Percentiles rank a stretch among this genome's conserved stretches.
These are phyloP conservation scores for Drosophila saltans DNA, from an alignment of 1,140 invertebrate genomes.

Conservation along the genomic window DNA sequence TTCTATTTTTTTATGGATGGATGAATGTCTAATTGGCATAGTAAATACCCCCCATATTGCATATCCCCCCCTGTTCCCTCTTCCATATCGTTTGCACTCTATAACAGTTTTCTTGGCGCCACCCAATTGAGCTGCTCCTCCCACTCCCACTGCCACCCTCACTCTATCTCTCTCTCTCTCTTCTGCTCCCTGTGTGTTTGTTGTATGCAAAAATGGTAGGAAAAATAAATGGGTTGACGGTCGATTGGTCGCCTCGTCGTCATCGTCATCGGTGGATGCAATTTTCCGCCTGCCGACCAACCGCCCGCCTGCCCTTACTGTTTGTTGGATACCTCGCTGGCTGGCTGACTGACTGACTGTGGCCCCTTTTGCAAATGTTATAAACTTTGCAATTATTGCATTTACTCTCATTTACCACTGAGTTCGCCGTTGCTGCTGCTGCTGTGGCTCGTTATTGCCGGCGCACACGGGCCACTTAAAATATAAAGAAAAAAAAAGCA, in stretches of 20 bases:
- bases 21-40: constrained; percentile 49
- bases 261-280: constrained; percentile 61
- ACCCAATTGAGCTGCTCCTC: not conserved
- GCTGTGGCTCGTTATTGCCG: constrained; percentile 65
- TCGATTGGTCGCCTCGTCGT: constrained; percentile 57
- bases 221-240: constrained; percentile 50
- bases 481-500: constrained; percentile 34
- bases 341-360: too few species aligned
- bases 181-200: not conserved
- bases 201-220: constrained; percentile 44
- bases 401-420: constrained; percentile 77
- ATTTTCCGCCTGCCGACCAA: constrained; percentile 49
- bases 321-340: not conserved
- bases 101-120: constrained; percentile 39
- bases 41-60: constrained; percentile 4
- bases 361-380: constrained; percentile 58
- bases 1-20: constrained; percentile 25
- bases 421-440: constrained; percentile 34
- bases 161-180: too few species aligned
- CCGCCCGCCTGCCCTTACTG: constrained; percentile 28
- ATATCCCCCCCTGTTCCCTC: too few species aligned
- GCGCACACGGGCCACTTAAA: constrained; percentile 72
- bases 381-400: constrained; percentile 80
- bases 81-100: constrained; percentile 29
- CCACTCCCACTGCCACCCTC: too few species aligned